phyloP scores from a whole-genome alignment of 2,888 invertebrate genomes.

The Apodemia mormo region DNA sequence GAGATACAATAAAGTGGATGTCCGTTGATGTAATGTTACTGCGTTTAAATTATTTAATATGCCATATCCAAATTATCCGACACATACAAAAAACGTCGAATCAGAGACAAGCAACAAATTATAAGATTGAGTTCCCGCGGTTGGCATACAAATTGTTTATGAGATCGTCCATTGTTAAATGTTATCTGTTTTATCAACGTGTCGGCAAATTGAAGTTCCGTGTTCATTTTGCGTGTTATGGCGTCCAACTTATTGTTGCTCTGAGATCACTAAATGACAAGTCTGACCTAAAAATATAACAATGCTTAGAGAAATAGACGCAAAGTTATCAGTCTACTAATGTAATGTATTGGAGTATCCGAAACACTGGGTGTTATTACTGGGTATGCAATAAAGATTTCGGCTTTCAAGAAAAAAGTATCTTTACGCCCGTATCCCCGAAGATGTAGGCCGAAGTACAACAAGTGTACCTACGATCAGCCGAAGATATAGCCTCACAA shows the following conservation, averaged over 20 bases:
- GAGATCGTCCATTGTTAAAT: conserved; percentile 60
- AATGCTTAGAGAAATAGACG: not conserved
- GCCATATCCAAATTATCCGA: conserved; percentile 38
- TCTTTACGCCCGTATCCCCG: no score
- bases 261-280: conserved; percentile 22
- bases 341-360: no score
- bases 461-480: no score
- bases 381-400: no score
- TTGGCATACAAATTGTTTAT: conserved; percentile 73
- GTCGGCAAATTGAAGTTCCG: conserved; percentile 49
- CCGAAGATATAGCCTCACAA: no score
- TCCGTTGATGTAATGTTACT: no score
- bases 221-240: conserved; percentile 35
- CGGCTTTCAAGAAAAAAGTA: no score
- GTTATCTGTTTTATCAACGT: conserved; percentile 48
- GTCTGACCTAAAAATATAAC: conserved; percentile 24
- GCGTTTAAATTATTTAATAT: conserved; percentile 4
- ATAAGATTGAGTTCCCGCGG: conserved; percentile 66
- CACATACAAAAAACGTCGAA: conserved; percentile 44
- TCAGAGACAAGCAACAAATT: conserved; percentile 63
- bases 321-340: no score
- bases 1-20: no score
- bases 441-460: no score
- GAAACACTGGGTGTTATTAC: no score
- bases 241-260: conserved; percentile 15